Percentiles rank a stretch among this genome's conserved stretches.
Conservation (phyloP, 2,797 vertebrate genomes). For the Enteromius fasciolatus region DNA sequence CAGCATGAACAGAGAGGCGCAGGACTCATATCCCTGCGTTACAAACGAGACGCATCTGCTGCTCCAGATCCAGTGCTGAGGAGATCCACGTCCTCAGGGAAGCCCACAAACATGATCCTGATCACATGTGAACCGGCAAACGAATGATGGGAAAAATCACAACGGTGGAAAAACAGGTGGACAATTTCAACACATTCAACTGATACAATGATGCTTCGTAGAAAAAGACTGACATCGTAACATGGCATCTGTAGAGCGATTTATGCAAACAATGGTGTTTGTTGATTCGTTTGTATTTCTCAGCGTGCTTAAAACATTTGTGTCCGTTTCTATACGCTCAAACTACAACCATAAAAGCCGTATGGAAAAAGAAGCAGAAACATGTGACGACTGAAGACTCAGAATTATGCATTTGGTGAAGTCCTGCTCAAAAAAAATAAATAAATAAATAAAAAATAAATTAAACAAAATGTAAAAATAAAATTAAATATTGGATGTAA, state of each 20-base stretch:
- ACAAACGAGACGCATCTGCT: slow-evolving; percentile 19
- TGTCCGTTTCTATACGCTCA: background rate
- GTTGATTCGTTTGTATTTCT: background rate
- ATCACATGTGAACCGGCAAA: slow-evolving; percentile 9
- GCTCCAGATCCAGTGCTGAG: background rate
- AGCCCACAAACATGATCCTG: slow-evolving; percentile 39
- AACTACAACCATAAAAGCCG: background rate
- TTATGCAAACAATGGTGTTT: background rate
- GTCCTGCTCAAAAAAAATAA: background rate
- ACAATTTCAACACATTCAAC: background rate
- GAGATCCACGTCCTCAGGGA: slow-evolving; percentile 35
- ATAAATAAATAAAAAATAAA: background rate
- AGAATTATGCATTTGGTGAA: background rate
- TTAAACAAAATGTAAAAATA: background rate
- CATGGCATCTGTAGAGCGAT: background rate
- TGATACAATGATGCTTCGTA: background rate
- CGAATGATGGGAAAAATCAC: slow-evolving; percentile 12
- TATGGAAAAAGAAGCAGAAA: too few relatives aligned
- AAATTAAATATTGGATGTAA: too few relatives aligned
- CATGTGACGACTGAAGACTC: background rate
- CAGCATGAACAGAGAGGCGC: slow-evolving; percentile 45
- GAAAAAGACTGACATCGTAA: background rate
- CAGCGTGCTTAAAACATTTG: background rate
- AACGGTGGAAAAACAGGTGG: background rate
- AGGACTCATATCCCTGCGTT: slow-evolving; percentile 8